Percentiles rank a stretch among this genome's conserved stretches.
phyloP scores from a whole-genome alignment of 2,888 invertebrate species.

The Sarcophaga caerulescens region DNA sequence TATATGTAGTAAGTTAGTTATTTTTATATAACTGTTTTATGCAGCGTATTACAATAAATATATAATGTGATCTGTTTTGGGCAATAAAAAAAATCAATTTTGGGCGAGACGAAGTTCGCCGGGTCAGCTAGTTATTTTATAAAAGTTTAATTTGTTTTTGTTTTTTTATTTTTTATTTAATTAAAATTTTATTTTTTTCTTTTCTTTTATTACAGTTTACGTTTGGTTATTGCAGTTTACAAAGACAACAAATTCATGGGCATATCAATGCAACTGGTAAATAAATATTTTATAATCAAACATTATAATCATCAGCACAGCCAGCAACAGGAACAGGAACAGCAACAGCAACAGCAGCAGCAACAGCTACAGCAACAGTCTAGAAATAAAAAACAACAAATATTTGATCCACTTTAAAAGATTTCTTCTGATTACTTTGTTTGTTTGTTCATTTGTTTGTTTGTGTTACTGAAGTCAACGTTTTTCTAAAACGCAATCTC shows the following conservation, averaged over 20 bases:
- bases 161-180: conserved; percentile 7
- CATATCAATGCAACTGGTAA: conserved; percentile 75
- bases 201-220: conserved; percentile 39
- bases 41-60: too few species aligned
- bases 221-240: conserved; percentile 6
- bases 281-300: conserved; percentile 72
- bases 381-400: conserved; percentile 67
- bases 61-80: too few species aligned
- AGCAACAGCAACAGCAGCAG: conserved; percentile 65
- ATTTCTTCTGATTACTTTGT: conserved; percentile 39
- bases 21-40: too few species aligned
- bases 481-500: not conserved
- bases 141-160: conserved; percentile 2
- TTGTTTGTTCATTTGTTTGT: not conserved
- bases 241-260: conserved; percentile 49
- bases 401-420: conserved; percentile 68
- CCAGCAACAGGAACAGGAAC: conserved; percentile 22
- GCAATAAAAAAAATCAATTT: too few species aligned
- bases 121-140: too few species aligned
- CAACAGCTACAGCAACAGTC: conserved; percentile 63
- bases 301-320: conserved; percentile 65
- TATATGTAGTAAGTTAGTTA: too few species aligned
- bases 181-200: not conserved
- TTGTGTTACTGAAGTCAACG: conserved; percentile 21
- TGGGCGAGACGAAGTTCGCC: too few species aligned